These are phyloP conservation scores for Bombus difficillimus DNA, from an alignment of 1,140 invertebrate genomes.

Conservation along the genomic window DNA sequence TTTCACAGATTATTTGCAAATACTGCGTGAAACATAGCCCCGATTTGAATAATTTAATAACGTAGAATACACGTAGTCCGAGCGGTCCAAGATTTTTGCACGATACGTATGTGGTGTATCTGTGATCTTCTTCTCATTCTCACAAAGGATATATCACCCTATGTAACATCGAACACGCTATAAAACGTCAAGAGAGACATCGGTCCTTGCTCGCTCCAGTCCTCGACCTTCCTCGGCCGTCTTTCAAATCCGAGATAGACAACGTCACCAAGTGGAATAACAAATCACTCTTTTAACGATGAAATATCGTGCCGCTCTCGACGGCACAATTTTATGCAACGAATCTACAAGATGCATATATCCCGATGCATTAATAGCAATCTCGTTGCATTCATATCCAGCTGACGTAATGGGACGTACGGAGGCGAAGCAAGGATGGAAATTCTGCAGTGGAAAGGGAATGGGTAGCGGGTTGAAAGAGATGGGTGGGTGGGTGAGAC, in stretches of 20 bases:
- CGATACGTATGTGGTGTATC: too few relatives aligned
- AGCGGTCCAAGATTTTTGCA: neutral
- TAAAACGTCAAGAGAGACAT: neutral
- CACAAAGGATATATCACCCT: too few relatives aligned
- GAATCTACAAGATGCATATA: conserved; percentile 51
- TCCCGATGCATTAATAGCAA: conserved; percentile 67
- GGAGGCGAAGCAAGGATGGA: neutral
- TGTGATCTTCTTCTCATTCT: too few relatives aligned
- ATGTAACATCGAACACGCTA: neutral
- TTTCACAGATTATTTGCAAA: too few relatives aligned
- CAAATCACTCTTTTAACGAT: conserved; percentile 63
- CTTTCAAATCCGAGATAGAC: conserved; percentile 23
- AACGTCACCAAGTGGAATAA: conserved; percentile 54
- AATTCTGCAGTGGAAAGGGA: conserved; percentile 13
- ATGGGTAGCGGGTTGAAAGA: neutral
- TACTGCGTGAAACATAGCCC: too few relatives aligned
- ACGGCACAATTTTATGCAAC: conserved; percentile 59
- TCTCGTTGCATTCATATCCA: conserved; percentile 69
- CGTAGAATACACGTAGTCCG: too few relatives aligned
- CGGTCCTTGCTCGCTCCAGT: neutral
- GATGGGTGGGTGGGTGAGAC: conserved; percentile 2
- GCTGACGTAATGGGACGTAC: conserved; percentile 68
- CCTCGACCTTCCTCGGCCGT: neutral
- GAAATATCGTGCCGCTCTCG: conserved; percentile 50
- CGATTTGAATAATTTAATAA: too few relatives aligned